These are phyloP conservation scores for Micromussa lordhowensis DNA, from an alignment of 92 coral and sea anemone species.

Conservation along the genomic window DNA sequence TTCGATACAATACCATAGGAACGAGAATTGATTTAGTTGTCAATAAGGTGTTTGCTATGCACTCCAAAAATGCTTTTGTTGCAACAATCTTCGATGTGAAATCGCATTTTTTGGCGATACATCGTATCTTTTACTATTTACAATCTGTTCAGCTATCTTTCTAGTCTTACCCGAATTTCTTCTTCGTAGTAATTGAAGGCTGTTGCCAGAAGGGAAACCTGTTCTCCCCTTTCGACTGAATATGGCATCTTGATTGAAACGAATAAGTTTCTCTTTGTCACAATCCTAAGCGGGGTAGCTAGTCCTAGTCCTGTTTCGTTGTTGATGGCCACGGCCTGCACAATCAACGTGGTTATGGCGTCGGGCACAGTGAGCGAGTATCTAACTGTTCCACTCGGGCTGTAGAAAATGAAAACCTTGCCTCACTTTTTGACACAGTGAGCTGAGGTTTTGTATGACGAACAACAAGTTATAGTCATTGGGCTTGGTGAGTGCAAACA, in stretches of 20 bases:
- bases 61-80: too few relatives aligned
- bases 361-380: constrained; percentile 79
- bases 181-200: constrained; percentile 71
- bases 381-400: constrained; percentile 54
- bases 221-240: constrained; percentile 96
- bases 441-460: too few relatives aligned
- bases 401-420: neutral
- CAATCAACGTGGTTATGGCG: constrained; percentile 92
- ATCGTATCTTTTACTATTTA: too few relatives aligned
- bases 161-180: constrained; percentile 52
- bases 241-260: constrained; percentile 84
- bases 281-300: constrained; percentile 75
- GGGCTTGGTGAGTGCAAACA: too few relatives aligned
- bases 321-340: constrained; percentile 94
- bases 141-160: too few relatives aligned
- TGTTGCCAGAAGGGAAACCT: constrained; percentile 82
- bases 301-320: constrained; percentile 94
- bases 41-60: too few relatives aligned
- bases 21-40: too few relatives aligned
- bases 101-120: neutral
- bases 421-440: neutral
- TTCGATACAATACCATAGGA: too few relatives aligned
- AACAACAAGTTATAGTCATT: too few relatives aligned
- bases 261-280: constrained; percentile 61
- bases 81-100: neutral